Percentiles rank a stretch among this genome's conserved stretches.
phyloP scores from a whole-genome alignment of 2,797 vertebrate genomes.

The Poecilia velifera region DNA sequence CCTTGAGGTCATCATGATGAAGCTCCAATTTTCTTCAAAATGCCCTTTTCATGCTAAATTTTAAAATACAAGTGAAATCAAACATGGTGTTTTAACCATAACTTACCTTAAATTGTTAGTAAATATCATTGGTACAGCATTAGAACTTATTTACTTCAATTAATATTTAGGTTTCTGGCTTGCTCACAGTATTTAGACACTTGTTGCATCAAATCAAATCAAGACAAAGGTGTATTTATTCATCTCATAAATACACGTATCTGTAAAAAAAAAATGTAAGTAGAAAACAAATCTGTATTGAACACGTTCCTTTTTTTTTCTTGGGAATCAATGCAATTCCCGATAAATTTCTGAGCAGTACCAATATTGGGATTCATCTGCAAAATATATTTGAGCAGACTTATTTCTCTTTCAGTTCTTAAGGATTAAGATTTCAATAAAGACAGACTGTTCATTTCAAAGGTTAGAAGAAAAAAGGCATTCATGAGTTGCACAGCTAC shows the following conservation, averaged over 20 bases:
- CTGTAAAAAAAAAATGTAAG: neutral
- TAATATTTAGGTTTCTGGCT: neutral
- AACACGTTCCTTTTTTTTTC: neutral
- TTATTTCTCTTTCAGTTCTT: neutral
- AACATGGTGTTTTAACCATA: neutral
- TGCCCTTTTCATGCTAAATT: too few relatives aligned
- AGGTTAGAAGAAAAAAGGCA: neutral
- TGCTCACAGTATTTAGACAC: neutral
- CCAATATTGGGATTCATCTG: neutral
- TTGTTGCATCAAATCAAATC: neutral
- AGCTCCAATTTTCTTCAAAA: neutral
- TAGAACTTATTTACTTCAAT: neutral
- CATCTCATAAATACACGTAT: neutral
- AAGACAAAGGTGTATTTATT: neutral
- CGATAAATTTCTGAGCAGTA: neutral
- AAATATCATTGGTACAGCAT: neutral
- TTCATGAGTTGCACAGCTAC: neutral
- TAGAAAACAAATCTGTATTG: neutral
- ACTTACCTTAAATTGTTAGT: neutral
- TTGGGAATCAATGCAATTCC: neutral
- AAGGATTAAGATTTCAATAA: neutral
- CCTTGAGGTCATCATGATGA: neutral
- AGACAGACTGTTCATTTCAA: neutral
- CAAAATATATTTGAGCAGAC: neutral
- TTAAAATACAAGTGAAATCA: neutral